phyloP scores from a whole-genome alignment of 2,797 vertebrate species.

The Danio kyathit region DNA sequence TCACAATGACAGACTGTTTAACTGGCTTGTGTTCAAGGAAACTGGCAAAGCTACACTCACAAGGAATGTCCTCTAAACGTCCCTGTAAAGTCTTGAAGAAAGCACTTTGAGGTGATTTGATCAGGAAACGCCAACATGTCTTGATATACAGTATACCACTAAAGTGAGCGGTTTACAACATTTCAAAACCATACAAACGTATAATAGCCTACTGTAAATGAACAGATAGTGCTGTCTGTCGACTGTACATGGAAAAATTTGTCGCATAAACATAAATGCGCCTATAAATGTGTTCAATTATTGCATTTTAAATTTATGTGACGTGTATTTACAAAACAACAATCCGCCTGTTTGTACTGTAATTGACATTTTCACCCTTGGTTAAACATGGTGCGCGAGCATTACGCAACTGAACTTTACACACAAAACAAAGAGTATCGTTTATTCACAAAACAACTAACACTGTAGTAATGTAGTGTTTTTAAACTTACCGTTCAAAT shows the following conservation, averaged over 20 bases:
- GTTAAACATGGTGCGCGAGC: not conserved
- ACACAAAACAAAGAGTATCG: slow-evolving; percentile 1
- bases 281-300: not conserved
- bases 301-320: not conserved
- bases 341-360: not conserved
- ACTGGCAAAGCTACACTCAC: slow-evolving; percentile 51
- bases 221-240: no score
- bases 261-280: not conserved
- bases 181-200: not conserved
- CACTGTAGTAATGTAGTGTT: not conserved
- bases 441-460: not conserved
- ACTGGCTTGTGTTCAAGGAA: slow-evolving; percentile 25
- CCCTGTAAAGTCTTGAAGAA: slow-evolving; percentile 4
- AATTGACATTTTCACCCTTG: not conserved
- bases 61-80: slow-evolving; percentile 72
- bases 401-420: not conserved
- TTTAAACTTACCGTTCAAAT: slow-evolving; percentile 33
- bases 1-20: slow-evolving; percentile 31
- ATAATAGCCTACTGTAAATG: not conserved
- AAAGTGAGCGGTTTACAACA: not conserved
- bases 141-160: not conserved
- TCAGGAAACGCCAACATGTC: not conserved
- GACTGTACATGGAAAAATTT: no score
- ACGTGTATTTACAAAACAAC: not conserved
- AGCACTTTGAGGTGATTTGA: no score